Evolutionary conservation across 2,113 vertebrate species (phyloP), one percentile per base, ranked within the genome.

Genomic region (Diphyllodes magnificus): DNA sequence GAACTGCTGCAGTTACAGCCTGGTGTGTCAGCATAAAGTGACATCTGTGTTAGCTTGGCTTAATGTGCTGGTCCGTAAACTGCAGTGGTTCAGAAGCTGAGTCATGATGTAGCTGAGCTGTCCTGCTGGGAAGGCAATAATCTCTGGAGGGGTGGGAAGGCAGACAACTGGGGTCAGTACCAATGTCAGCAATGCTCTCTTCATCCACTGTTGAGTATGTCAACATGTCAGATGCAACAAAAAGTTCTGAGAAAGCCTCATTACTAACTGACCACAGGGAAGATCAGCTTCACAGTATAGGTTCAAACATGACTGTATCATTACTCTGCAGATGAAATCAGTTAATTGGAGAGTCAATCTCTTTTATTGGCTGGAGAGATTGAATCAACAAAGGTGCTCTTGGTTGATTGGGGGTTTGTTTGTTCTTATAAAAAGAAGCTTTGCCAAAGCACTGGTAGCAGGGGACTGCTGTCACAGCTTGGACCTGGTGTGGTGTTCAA

Each of bases 21-120:
- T 2, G 2, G 30, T 59, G 47, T 8, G 2, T 86, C 60, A 86
- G 80, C 80, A 83, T 51, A 60, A 83, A 90, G 71, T 59, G 50
- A 47, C 60, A 73, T 66, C 86, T 51, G 3, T 42, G 40, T 70
- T 80, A 47, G 76, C 83, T 94, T 93, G 89, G 73, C 72, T 63
- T 39, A 66, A 47, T 24, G 35, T 11, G n/a, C 90, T 13, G 54
- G 33, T 73, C 76, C 3, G 7, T 81, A 70, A 86, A 83, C 50
- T 80, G 82, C 92, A 63, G 81, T 56, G 87, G 39, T 44, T 81
- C 86, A 75, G 78, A 35, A 68, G 60, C 83, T 92, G 90, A 96
- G 92, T 95, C 92, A 92, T 2, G 39, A 70, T 59, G 63, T 51
- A 73, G 93, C 65, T 95, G 92, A 95, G 90, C 82, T 90, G 82